phyloP scores from a whole-genome alignment of 2,888 invertebrate species.

The Caprella mutica region DNA sequence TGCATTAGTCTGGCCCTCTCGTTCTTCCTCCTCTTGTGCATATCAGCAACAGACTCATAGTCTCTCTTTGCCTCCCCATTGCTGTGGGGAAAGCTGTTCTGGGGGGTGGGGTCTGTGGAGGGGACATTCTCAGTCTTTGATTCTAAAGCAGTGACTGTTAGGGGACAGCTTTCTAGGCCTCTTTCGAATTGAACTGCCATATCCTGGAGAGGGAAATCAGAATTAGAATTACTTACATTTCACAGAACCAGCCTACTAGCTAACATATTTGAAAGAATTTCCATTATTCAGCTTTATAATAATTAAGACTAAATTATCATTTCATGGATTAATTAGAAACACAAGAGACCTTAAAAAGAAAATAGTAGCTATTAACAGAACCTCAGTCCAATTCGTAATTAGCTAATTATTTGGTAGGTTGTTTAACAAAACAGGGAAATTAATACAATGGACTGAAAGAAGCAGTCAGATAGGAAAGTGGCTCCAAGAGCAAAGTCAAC shows the following conservation, averaged over 20 bases:
- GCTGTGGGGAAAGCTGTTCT: not conserved
- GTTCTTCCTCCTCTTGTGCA: slow-evolving; percentile 24
- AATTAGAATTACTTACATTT: not conserved
- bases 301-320: too few relatives aligned
- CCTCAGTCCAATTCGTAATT: too few relatives aligned
- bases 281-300: not conserved
- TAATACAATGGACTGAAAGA: too few relatives aligned
- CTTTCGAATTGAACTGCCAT: slow-evolving; percentile 33
- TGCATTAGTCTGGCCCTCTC: slow-evolving; percentile 24
- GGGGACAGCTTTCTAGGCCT: slow-evolving; percentile 22
- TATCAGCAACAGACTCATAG: slow-evolving; percentile 26
- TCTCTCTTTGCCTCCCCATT: not conserved
- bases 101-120: not conserved
- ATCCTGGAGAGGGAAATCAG: slow-evolving; percentile 13
- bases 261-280: not conserved
- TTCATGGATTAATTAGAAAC: too few relatives aligned
- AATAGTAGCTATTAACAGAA: too few relatives aligned
- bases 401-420: too few relatives aligned
- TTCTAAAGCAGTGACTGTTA: slow-evolving; percentile 10
- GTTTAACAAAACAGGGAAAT: too few relatives aligned
- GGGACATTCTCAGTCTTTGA: not conserved
- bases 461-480: too few relatives aligned
- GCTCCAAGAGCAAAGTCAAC: too few relatives aligned
- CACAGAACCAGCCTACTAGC: not conserved
- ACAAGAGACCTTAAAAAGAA: too few relatives aligned